Base-by-base conservation (phyloP, 2,113 vertebrate genomes). In the Mormyrus iriodes region DNA sequence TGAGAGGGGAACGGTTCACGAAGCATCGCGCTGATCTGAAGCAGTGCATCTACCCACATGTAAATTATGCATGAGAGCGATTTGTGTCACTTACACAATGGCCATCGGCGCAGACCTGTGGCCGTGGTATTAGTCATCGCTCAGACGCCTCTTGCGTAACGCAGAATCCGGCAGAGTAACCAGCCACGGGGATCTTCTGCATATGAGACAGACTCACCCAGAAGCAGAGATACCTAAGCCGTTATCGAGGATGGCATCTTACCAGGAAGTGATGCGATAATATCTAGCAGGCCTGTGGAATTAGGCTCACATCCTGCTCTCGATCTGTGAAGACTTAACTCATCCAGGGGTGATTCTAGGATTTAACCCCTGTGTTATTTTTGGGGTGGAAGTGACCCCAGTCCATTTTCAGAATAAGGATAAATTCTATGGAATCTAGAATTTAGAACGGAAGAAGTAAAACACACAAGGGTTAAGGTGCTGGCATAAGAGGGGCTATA, bases 1-100 rank as follows among this genome's bases (percentile, higher is more conserved):
- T 3, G 21, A n/a, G 39, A n/a, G 21, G 8, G 6, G 82, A 10
- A n/a, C 82, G 39, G 42, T 42, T 48, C 42, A 24, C 42, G 17
- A 24, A 24, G 79, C 2, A 21, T 2, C 0, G 3, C 2, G 19
- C 21, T 48, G 39, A 44, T 48, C 39, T 17, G 82, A 82, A 82
- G 27, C 76, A 21, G 15, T 2, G 76, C 17, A 6, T 42, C 39
- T 8, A 82, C 82, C 82, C 82, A 84, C 31, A 83, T 4, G 9
- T 46, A 24, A 84, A 84, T 48, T 84, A 84, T 48, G 19, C 82
- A 48, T 42, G 7, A n/a, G 44, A 84, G 82, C 21, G 82, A 44
- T 84, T 48, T 46, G 82, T 84, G 82, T 48, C 82, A n/a, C 82
- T 84, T 84, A 42, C 42, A 84, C 82, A 84, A 84, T 48, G 39